Evolutionary conservation across 53 echinoderm and acorn worm genomes (phyloP).

Genomic region (Hippasteria phrygiana): DNA sequence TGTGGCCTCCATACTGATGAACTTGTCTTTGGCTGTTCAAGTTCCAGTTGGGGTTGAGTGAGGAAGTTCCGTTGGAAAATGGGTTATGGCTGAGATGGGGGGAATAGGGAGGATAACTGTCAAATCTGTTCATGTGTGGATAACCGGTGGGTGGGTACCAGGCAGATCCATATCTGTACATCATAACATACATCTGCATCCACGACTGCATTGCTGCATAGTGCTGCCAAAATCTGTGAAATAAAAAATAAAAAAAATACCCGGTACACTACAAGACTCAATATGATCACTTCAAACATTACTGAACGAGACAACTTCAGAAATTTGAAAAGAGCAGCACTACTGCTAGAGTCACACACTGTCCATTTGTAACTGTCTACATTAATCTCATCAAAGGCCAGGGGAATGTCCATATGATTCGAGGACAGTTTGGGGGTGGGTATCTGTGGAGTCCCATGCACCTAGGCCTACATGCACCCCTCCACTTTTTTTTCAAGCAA

Average conservation of each 20-base stretch:
- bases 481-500: too few relatives aligned
- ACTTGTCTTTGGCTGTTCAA: constrained; percentile 1
- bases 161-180: background rate
- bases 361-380: too few relatives aligned
- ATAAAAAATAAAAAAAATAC: background rate
- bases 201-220: constrained; percentile 78
- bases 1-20: constrained; percentile 11
- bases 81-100: background rate
- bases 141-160: constrained; percentile 19
- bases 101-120: background rate
- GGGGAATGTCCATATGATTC: too few relatives aligned
- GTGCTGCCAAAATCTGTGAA: constrained; percentile 80
- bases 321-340: too few relatives aligned
- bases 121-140: constrained; percentile 1
- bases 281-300: background rate
- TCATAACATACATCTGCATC: constrained; percentile 56
- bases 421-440: too few relatives aligned
- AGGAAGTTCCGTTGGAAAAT: background rate
- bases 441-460: too few relatives aligned
- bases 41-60: constrained; percentile 12
- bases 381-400: too few relatives aligned
- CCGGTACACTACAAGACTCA: background rate
- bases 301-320: background rate
- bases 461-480: too few relatives aligned
- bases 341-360: too few relatives aligned